A percentile compares a stretch with the other conserved stretches of the same genome.
These are phyloP conservation scores for Cantharis flavilabris DNA, from an alignment of 2,888 invertebrate genomes.

Conservation along the genomic window DNA sequence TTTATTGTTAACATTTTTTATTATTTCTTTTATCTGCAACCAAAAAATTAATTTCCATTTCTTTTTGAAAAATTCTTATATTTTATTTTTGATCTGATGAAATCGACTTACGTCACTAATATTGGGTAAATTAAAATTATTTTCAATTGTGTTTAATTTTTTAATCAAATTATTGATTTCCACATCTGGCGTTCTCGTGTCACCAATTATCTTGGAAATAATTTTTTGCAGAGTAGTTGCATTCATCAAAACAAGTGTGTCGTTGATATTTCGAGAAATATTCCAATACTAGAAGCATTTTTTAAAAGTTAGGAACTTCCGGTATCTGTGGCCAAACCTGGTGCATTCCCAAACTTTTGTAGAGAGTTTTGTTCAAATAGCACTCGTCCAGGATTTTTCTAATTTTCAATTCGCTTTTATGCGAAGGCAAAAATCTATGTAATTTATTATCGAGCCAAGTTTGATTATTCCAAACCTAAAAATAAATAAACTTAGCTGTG, in stretches of 20 bases:
- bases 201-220: neutral
- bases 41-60: neutral
- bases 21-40: neutral
- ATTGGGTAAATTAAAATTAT: neutral
- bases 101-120: neutral
- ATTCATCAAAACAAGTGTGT: neutral
- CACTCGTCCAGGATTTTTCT: slow-evolving; percentile 28
- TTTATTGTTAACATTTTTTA: neutral
- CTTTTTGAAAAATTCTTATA: neutral
- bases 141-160: neutral
- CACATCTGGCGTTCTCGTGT: neutral
- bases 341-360: slow-evolving; percentile 21
- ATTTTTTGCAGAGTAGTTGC: neutral
- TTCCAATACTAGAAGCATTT: slow-evolving; percentile 6
- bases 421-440: slow-evolving; percentile 11
- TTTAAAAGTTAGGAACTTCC: neutral
- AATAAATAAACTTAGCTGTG: neutral
- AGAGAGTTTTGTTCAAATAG: slow-evolving; percentile 26
- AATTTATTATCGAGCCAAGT: slow-evolving; percentile 34
- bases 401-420: slow-evolving; percentile 14
- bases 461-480: slow-evolving; percentile 35
- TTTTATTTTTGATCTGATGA: no score
- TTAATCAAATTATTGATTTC: neutral
- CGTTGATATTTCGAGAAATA: neutral
- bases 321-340: slow-evolving; percentile 18